phyloP scores from a whole-genome alignment of 2,888 invertebrate species.

The Drosophila lacicola region DNA sequence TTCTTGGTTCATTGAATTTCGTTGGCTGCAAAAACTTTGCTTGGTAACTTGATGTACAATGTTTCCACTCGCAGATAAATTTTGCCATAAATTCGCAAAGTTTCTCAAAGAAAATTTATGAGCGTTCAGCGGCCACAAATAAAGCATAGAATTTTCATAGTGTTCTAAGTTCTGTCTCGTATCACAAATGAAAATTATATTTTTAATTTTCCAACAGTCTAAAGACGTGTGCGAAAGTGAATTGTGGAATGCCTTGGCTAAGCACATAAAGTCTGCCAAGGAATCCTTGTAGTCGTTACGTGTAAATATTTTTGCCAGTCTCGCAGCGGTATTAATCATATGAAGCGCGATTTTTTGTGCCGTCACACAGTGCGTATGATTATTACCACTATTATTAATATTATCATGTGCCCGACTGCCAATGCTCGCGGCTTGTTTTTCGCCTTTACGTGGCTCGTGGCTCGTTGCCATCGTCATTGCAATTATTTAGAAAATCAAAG shows the following conservation, averaged over 20 bases:
- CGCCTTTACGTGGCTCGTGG: conserved; percentile 4
- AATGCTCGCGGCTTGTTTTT: conserved; percentile 46
- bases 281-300: conserved; percentile 49
- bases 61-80: conserved; percentile 26
- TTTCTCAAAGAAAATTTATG: conserved; percentile 8
- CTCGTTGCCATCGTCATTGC: conserved; percentile 63
- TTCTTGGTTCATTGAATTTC: conserved; percentile 69
- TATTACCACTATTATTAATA: conserved; percentile 79
- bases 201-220: background rate
- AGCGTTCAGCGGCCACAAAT: too few species aligned
- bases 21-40: conserved; percentile 48
- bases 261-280: conserved; percentile 32
- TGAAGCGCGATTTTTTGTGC: conserved; percentile 61
- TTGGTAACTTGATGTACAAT: conserved; percentile 26
- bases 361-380: conserved; percentile 76
- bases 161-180: background rate
- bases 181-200: conserved; percentile 13
- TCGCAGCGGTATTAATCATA: conserved; percentile 71
- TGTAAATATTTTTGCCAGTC: conserved; percentile 72
- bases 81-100: conserved; percentile 30
- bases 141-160: background rate
- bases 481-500: conserved; percentile 77
- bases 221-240: conserved; percentile 25
- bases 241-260: conserved; percentile 24
- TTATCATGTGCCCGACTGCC: conserved; percentile 69